phyloP scores from a whole-genome alignment of 2,113 vertebrate genomes.

The Syngnathus typhle region DNA sequence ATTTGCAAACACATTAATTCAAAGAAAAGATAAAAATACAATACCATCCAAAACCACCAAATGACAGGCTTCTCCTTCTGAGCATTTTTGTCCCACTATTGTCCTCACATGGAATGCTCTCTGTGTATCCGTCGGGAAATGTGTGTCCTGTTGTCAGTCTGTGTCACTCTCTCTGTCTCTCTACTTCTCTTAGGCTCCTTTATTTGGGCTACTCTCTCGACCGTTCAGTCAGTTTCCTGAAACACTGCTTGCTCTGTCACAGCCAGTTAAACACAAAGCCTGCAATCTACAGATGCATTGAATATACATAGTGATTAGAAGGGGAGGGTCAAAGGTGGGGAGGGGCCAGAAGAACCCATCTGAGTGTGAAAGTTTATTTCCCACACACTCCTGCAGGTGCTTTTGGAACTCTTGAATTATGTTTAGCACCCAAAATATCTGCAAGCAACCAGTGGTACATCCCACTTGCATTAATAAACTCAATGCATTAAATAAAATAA shows the following conservation, averaged over 20 bases:
- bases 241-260: slow-evolving; percentile 23
- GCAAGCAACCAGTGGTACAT: neutral
- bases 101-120: slow-evolving; percentile 23
- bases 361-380: slow-evolving; percentile 24
- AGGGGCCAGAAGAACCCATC: slow-evolving; percentile 29
- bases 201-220: slow-evolving; percentile 2
- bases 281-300: slow-evolving; percentile 32
- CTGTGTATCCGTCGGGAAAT: slow-evolving; percentile 31
- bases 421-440: neutral
- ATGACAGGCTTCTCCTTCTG: slow-evolving; percentile 89
- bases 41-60: slow-evolving; percentile 92
- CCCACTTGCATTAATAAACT: neutral
- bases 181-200: neutral
- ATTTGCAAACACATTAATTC: neutral
- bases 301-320: slow-evolving; percentile 9
- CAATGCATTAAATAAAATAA: neutral
- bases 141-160: slow-evolving; percentile 36
- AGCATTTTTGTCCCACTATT: slow-evolving; percentile 71
- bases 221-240: slow-evolving; percentile 27
- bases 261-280: slow-evolving; percentile 25
- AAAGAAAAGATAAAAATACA: slow-evolving; percentile 47
- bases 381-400: neutral
- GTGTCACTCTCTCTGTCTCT: slow-evolving; percentile 19
- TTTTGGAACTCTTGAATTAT: neutral
- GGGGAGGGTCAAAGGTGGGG: slow-evolving; percentile 28